Percentiles rank a stretch among this genome's conserved stretches.
Evolutionary conservation across 1,140 invertebrate genomes (phyloP).

Genomic region (Heterodera carotae): DNA sequence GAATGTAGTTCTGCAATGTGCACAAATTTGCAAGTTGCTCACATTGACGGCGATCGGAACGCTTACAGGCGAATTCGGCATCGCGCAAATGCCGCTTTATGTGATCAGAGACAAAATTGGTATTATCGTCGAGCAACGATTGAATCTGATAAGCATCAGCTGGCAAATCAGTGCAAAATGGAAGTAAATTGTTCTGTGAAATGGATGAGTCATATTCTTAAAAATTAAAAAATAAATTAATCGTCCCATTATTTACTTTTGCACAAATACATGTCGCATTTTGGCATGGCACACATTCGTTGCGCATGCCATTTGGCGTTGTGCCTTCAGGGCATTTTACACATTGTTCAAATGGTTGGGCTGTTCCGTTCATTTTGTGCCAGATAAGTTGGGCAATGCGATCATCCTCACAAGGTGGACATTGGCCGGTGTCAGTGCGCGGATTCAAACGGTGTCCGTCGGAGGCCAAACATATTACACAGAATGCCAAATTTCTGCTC

Average conservation of each 20-base stretch:
- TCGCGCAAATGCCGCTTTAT: constrained; percentile 24
- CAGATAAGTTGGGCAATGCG: constrained; percentile 15
- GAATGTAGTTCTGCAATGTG: constrained; percentile 54
- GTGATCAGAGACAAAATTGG: constrained; percentile 35
- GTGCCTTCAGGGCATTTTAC: constrained; percentile 33
- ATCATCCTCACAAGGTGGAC: constrained; percentile 18
- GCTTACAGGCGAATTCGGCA: constrained; percentile 40
- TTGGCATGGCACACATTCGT: constrained; percentile 38
- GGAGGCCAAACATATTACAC: constrained; percentile 16
- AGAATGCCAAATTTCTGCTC: constrained; percentile 16
- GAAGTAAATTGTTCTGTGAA: constrained; percentile 1
- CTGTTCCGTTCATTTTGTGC: not conserved
- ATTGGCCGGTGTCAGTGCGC: constrained; percentile 10
- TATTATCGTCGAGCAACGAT: not conserved
- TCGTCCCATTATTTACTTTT: too few relatives aligned
- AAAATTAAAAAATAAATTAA: constrained; percentile 18
- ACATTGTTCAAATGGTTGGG: constrained; percentile 17
- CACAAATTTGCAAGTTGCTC: constrained; percentile 55
- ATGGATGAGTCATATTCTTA: constrained; percentile 31
- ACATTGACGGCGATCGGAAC: constrained; percentile 33
- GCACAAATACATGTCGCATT: constrained; percentile 36
- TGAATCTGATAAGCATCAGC: constrained; percentile 14
- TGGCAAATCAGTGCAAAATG: not conserved
- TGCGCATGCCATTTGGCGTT: not conserved
- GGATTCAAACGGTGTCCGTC: constrained; percentile 1